A percentile compares a stretch with the other conserved stretches of the same genome.
These are phyloP conservation scores for Hyperopisus bebe DNA, from an alignment of 2,113 vertebrate species.

Conservation along the genomic window DNA sequence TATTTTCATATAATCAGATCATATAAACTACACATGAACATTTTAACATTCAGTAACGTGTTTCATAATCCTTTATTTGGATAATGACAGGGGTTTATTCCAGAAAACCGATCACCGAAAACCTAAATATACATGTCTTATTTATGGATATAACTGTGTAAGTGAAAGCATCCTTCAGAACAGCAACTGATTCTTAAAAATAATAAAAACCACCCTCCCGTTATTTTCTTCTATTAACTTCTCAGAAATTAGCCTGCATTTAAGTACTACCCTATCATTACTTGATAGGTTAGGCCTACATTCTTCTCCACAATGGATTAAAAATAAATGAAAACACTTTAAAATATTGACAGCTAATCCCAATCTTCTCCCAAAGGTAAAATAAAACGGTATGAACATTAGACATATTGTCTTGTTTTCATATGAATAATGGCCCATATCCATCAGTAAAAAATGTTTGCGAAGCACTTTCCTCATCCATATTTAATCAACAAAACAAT, in stretches of 20 bases:
- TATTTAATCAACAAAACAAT: neutral
- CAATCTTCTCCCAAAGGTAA: neutral
- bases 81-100: neutral
- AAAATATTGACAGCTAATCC: neutral
- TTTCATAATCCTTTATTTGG: neutral
- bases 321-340: neutral
- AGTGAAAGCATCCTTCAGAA: neutral
- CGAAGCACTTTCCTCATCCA: neutral
- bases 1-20: neutral
- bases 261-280: neutral
- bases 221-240: neutral
- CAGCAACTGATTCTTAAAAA: neutral
- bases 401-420: neutral
- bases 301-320: neutral
- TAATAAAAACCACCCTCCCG: neutral
- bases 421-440: neutral
- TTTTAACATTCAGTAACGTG: neutral
- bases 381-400: neutral
- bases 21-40: neutral
- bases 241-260: neutral
- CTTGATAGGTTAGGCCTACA: neutral
- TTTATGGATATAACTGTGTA: neutral
- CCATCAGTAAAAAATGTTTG: conserved; percentile 3
- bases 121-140: neutral
- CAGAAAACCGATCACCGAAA: neutral